Base-by-base conservation (phyloP, 2,797 vertebrate species). In the Pseudochaenichthys georgianus region DNA sequence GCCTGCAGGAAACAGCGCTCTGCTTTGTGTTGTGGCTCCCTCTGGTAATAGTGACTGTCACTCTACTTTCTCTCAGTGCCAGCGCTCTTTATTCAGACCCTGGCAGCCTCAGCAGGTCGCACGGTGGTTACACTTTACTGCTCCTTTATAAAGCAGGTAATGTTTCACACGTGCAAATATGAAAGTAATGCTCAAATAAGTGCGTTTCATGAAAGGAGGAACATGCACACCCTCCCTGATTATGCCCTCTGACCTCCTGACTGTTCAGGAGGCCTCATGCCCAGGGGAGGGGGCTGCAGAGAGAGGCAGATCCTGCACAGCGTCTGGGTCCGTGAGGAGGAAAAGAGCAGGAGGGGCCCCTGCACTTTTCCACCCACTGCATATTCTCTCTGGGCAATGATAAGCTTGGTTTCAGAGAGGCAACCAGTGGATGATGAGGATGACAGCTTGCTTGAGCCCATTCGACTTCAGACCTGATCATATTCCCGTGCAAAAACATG, bases 41-140 rank as follows among this genome's bases (percentile, higher is more conserved):
- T 60, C 78, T 84, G 77, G 79, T 93, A 92, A 93, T 91, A 61
- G 77, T 67, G 86, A 78, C 82, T 92, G 94, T 94, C 93, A 93
- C 84, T 65, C 77, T 85, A 64, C 88, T 93, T 90, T 93, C 47
- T 81, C 78, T 57, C 76, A 6, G 54, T 75, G 89, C 89, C 92
- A 93, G 88, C 76, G 77, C 82, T 87, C 74, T 85, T 77, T 38
- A 83, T 65, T 80, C 81, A 69, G 77, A 65, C 66, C 76, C 84
- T 85, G 89, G 86, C 58, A 74, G 77, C 64, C 83, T 90, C 81
- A 43, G 12, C 17, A 71, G 81, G 87, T 83, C 81, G 34, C 63
- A 69, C 54, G 52, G 78, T 81, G 88, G 82, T 87, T 75, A 23
- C 73, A 70, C 83, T 76, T 84, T 64, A 62, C 66, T 48, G 74